Base-by-base conservation (phyloP, 2,888 invertebrate genomes). In the Tetheella fluctuosa region DNA sequence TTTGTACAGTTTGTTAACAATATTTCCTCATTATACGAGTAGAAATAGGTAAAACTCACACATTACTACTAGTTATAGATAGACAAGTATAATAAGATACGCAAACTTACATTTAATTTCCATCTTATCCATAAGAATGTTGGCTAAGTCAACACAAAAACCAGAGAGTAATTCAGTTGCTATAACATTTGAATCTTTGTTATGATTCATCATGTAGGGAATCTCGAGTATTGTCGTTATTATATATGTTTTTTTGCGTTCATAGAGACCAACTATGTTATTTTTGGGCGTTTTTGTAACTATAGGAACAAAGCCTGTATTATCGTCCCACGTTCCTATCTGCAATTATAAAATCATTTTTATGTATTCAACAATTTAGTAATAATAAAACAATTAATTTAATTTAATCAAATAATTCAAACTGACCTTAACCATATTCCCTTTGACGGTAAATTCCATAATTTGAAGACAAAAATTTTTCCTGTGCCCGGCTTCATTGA, bases 111-210 rank as follows among this genome's bases (percentile, higher is more conserved):
- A 98, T 81, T 96, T 96, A 74, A 98, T 97, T 70, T 96, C 96
- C 69, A 98, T 93, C 80, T 95, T 96, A 73, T 96, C 95, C 10
- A 97, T 94, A 62, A 99, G 94, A 77, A 97, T 94, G 80, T 96
- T 96, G 5, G 98, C 96, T 58, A 99, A 94, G 83, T 99, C 99
- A 77, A 97, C 97, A 89, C 98, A 98, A 87, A 98, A 99, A 58
- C 99, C 99, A 83, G 96, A 96, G 83, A 95, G 97, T 54, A 95
- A 95, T 70, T 97, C 96, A 81, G 96, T 96, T 59, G 96, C 95
- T 53, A 91, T 90, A 52, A 95, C 85, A 58, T 94, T 37, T 37
- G 15, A 93, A 20, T 95, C 95, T 64, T 95, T 96, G 62, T 95
- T 95, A 70, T 94, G 94, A 64, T 95, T 88, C 95, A 97, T 97